phyloP scores from a whole-genome alignment of 23 tunicate genomes.

The Trididemnum clinides region DNA sequence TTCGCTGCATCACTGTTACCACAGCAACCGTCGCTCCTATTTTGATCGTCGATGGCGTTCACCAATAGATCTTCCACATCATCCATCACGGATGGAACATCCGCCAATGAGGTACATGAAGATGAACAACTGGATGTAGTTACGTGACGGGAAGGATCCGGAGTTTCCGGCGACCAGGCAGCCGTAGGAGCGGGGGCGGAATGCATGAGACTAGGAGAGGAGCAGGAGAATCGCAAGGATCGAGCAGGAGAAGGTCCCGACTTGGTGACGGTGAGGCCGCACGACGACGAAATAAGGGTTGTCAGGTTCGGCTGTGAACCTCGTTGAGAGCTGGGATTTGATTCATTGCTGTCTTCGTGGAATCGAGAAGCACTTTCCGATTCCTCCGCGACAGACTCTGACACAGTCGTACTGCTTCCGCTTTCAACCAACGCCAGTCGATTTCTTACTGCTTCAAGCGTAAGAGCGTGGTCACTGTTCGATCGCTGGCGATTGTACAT shows the following conservation, averaged over 20 bases:
- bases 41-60: neutral
- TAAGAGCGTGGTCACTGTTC: neutral
- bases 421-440: neutral
- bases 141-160: neutral
- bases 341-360: neutral
- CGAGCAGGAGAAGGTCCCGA: neutral
- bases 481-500: neutral
- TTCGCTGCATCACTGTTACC: neutral
- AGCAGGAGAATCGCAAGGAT: neutral
- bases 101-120: neutral
- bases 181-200: neutral
- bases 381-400: constrained; percentile 9
- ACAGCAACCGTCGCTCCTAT: neutral
- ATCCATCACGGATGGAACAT: neutral
- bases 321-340: neutral
- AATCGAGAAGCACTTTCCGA: neutral
- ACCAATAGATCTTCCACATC: constrained; percentile 13
- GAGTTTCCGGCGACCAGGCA: neutral
- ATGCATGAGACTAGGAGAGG: neutral
- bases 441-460: constrained; percentile 2
- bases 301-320: neutral
- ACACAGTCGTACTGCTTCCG: neutral
- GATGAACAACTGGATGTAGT: neutral
- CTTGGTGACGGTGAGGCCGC: neutral
- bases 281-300: neutral